A percentile compares a stretch with the other conserved stretches of the same genome.
Evolutionary conservation across 2,888 invertebrate species (phyloP).

Genomic region (Mactromeris polynyma): DNA sequence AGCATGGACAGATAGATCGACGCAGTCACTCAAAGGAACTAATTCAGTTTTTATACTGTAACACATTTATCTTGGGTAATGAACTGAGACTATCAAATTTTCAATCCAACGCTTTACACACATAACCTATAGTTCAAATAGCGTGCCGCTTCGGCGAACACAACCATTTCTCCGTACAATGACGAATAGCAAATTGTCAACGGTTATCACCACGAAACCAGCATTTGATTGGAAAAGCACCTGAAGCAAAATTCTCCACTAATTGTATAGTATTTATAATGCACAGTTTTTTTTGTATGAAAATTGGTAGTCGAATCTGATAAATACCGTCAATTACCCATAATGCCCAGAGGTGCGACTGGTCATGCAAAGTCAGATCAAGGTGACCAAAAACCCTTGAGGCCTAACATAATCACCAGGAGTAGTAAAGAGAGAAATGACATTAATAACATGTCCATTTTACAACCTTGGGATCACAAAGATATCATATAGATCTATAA

Average conservation of each 20-base stretch:
- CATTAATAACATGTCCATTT: slow-evolving; percentile 11
- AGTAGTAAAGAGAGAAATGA: not conserved
- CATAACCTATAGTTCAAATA: slow-evolving; percentile 48
- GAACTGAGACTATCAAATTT: slow-evolving; percentile 43
- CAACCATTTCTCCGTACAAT: slow-evolving; percentile 45
- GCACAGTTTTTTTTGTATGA: slow-evolving; percentile 39
- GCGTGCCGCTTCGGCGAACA: slow-evolving; percentile 25
- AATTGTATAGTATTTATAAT: slow-evolving; percentile 57
- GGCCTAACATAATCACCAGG: not conserved
- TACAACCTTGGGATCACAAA: not conserved
- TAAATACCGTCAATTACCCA: slow-evolving; percentile 60
- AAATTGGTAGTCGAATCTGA: slow-evolving; percentile 43
- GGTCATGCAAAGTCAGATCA: slow-evolving; percentile 29
- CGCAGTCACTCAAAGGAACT: slow-evolving; percentile 32
- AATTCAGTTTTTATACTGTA: slow-evolving; percentile 44
- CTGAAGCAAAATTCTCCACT: slow-evolving; percentile 52
- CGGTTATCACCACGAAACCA: slow-evolving; percentile 40
- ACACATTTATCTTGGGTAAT: slow-evolving; percentile 54
- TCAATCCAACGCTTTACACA: slow-evolving; percentile 43
- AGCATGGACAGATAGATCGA: slow-evolving; percentile 24
- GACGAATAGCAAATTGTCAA: slow-evolving; percentile 50
- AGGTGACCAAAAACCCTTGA: slow-evolving; percentile 36
- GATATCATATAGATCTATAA: not conserved
- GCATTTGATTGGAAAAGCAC: slow-evolving; percentile 44
- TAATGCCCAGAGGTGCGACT: slow-evolving; percentile 34